Base-by-base conservation (phyloP, 2,797 vertebrate genomes). In the Leucoraja ocellata region DNA sequence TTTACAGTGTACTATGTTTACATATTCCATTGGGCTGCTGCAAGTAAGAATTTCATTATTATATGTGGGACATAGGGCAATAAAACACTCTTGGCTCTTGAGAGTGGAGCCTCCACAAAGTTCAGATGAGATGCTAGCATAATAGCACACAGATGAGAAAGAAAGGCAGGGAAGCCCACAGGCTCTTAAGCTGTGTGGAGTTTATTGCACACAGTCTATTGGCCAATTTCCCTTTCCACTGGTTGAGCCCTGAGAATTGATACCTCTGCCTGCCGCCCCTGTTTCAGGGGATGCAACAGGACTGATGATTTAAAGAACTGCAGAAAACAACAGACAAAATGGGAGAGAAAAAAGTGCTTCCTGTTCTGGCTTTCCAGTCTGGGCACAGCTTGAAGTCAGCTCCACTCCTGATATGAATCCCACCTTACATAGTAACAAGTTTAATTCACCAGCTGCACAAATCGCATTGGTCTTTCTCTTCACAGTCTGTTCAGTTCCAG, bases 281-380 rank as follows among this genome's bases (percentile, higher is more conserved):
- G 36, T 63, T 36, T 68, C 84, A 68, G 84, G n/a, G 84, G 36
- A 18, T 16, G 63, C 84, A 68, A 16, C 84, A 36, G 63, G 84
- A 68, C 63, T 36, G 84, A 36, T 88, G 84, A 88, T 88, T n/a
- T 65, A 3, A 88, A 68, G 61, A 65, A 63, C 28, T 36, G 84
- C 18, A 32, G 58, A 84, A 84, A 84, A 86, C 83, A 86, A 88
- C 84, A 88, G 32, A 88, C n/a, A 88, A 88, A 88, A 88, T 68
- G 84, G 84, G 61, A 63, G n/a, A 36, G 61, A 88, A 88, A 88
- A 58, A 88, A 88, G n/a, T 8, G 1, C n/a, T 68, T 88, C 84
- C 61, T 68, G 84, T 88, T 88, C n/a, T 88, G n/a, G 84, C 61
- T 68, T 88, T 88, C 84, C 84, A 88, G 63, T 88, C 84, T 88